A percentile compares a stretch with the other conserved stretches of the same genome.
Evolutionary conservation across 2,797 vertebrate genomes (phyloP).

Genomic region (Danio kyathit): DNA sequence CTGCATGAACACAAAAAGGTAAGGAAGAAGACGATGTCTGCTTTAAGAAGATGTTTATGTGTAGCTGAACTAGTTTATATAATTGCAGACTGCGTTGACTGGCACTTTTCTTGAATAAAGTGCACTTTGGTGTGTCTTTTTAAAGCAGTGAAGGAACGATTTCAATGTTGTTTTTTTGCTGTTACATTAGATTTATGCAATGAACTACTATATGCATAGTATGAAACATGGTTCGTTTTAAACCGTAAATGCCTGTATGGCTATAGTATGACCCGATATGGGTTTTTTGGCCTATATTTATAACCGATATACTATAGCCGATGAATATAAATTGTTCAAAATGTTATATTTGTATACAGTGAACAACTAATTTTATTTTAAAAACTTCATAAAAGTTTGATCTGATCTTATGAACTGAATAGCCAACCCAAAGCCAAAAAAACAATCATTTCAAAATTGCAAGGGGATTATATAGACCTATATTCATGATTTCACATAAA

Average conservation of each 20-base stretch:
- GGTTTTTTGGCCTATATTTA: no score
- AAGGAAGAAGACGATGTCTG: not conserved
- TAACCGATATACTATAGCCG: no score
- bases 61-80: not conserved
- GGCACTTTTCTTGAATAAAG: not conserved
- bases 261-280: no score
- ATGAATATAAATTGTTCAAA: no score
- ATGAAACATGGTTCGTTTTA: not conserved
- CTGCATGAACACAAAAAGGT: not conserved
- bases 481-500: no score
- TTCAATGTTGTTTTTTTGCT: not conserved
- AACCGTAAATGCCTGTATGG: not conserved
- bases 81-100: not conserved
- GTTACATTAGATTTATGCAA: not conserved
- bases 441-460: no score
- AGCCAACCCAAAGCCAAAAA: no score
- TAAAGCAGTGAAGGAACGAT: not conserved
- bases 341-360: no score
- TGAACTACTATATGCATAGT: not conserved
- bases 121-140: not conserved
- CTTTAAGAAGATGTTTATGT: not conserved
- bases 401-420: no score
- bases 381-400: no score
- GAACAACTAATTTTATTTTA: no score
- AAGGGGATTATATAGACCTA: no score